A percentile compares a stretch with the other conserved stretches of the same genome.
These are phyloP conservation scores for Hanleya hanleyi DNA, from an alignment of 2,888 invertebrate genomes.

Conservation along the genomic window DNA sequence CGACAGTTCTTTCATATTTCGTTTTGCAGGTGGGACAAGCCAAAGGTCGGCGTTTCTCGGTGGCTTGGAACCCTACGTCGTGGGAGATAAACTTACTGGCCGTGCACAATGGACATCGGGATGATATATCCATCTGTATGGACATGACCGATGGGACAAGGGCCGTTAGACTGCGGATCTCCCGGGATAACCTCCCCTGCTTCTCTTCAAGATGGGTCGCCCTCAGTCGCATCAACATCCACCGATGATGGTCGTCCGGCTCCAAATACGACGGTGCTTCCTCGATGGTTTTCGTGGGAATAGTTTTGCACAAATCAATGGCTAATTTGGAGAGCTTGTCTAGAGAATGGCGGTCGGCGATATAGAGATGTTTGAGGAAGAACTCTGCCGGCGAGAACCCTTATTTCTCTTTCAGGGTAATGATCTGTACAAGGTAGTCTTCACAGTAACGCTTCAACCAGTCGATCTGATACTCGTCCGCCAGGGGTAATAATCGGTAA, in stretches of 20 bases:
- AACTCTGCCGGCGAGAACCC: background rate
- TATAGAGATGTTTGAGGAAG: slow-evolving; percentile 1
- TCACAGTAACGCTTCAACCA: slow-evolving; percentile 2
- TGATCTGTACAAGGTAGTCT: background rate
- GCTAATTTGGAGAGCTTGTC: background rate
- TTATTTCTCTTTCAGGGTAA: background rate
- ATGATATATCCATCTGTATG: background rate
- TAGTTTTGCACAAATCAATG: background rate
- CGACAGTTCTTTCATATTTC: background rate
- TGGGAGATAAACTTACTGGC: slow-evolving; percentile 3
- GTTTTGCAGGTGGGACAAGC: background rate
- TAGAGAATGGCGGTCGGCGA: background rate
- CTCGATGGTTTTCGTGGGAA: background rate
- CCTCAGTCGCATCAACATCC: background rate
- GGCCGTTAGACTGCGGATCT: background rate
- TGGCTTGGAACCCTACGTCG: background rate
- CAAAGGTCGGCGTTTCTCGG: background rate
- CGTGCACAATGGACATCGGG: background rate
- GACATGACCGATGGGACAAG: slow-evolving; percentile 2
- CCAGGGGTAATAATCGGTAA: background rate
- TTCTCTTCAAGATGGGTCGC: background rate
- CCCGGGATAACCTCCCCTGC: background rate
- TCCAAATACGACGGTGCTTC: background rate
- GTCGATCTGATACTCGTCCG: background rate
- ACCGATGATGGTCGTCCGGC: background rate